Evolutionary conservation across 2,113 vertebrate genomes (phyloP), one percentile per base, ranked within the genome.

Genomic region (Oreamnos americanus): DNA sequence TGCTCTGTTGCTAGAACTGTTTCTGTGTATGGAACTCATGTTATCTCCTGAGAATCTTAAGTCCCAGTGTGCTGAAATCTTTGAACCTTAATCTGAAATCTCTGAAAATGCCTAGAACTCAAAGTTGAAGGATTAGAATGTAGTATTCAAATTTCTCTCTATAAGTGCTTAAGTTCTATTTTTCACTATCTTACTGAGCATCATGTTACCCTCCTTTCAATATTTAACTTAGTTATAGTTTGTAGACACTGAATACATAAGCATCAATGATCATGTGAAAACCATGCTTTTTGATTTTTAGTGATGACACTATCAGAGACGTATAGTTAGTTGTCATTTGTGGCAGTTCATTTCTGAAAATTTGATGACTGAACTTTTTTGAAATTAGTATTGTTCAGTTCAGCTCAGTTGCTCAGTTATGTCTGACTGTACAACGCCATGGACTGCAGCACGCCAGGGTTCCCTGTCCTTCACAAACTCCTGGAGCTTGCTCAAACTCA

Each of bases 341-440:
- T 74, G 43, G 47, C 4, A 93, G 3, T 64, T 90, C 13, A 86
- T 86, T 85, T 57, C 39, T 95, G 51, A 81, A 23, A 85, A 45
- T 96, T 92, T 67, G n/a, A 62, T 93, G 21, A 76, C 62, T 26
- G 25, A 45, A 62, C 88, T 16, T 91, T 94, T 55, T 91, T 21
- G 10, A 90, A 87, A 90, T 90, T 64, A 71, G 19, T 36, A 12
- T 23, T 71, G n/a, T 71, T 71, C 19, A 71, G 67, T 71, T 71
- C 10, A 2, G n/a, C 39, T 39, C 67, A 74, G 67, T 74, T 74
- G 36, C 67, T 39, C 2, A 3, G 67, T 74, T 17, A 23, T 74
- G n/a, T 25, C 36, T 74, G 19, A 25, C 19, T 23, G 2, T 74
- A 10, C 0, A 1, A 74, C 5, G 2, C 19, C 10, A 39, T 39